Evolutionary conservation across 2,888 invertebrate genomes (phyloP).

Genomic region (Clostera curtula): DNA sequence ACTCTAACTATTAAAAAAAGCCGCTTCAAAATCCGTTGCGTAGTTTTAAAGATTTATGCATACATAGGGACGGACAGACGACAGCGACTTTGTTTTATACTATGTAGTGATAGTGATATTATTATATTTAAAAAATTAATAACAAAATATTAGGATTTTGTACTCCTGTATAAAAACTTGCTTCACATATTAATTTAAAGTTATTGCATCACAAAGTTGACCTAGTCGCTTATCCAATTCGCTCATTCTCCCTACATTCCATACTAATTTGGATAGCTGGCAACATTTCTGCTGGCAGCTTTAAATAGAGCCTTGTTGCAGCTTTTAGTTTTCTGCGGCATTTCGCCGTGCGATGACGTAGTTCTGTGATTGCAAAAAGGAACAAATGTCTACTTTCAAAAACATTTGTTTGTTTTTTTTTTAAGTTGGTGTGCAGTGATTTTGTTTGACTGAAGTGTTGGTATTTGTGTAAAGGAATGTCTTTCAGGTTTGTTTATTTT

Average conservation of each 20-base stretch:
- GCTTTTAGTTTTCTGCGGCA: slow-evolving; percentile 48
- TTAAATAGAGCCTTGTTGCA: slow-evolving; percentile 36
- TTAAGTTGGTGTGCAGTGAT: slow-evolving; percentile 8
- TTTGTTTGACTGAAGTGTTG: slow-evolving; percentile 4
- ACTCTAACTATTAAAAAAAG: too few species aligned
- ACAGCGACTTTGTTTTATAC: too few species aligned
- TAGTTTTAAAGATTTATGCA: too few species aligned
- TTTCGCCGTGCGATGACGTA: slow-evolving; percentile 23
- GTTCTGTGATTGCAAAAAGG: slow-evolving; percentile 1
- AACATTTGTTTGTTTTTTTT: slow-evolving; percentile 9
- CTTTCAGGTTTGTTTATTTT: slow-evolving; percentile 14
- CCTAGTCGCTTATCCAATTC: neutral
- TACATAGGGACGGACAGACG: too few species aligned
- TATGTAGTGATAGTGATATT: too few species aligned
- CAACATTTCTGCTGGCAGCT: slow-evolving; percentile 24
- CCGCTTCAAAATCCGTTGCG: too few species aligned
- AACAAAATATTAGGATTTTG: too few species aligned
- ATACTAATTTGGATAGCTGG: slow-evolving; percentile 8
- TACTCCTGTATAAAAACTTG: too few species aligned
- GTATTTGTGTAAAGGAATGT: slow-evolving; percentile 12
- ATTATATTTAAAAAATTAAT: too few species aligned
- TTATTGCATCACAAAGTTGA: too few species aligned
- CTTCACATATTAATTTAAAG: too few species aligned
- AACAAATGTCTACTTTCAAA: slow-evolving; percentile 3
- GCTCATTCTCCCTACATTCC: slow-evolving; percentile 2